phyloP scores from a whole-genome alignment of 2,113 vertebrate genomes.

The Microtus pennsylvanicus region DNA sequence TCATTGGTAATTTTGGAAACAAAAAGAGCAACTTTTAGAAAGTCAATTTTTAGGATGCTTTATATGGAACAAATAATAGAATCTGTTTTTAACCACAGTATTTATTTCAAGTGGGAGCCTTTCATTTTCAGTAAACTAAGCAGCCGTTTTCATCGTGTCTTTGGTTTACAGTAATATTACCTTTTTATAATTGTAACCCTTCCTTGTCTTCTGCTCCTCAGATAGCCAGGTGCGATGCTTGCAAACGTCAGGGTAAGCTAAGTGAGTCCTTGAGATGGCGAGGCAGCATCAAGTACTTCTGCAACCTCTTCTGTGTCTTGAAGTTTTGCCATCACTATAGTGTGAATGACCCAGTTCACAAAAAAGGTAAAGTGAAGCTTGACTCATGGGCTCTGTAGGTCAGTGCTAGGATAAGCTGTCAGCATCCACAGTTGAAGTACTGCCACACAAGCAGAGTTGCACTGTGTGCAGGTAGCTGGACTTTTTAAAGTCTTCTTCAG shows the following conservation, averaged over 20 bases:
- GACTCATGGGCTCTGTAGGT: slow-evolving; percentile 24
- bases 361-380: slow-evolving; percentile 82
- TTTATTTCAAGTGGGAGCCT: slow-evolving; percentile 57
- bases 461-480: slow-evolving; percentile 7
- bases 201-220: slow-evolving; percentile 77
- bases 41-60: background rate
- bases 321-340: slow-evolving; percentile 93
- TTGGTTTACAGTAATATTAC: slow-evolving; percentile 28
- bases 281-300: slow-evolving; percentile 96
- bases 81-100: background rate
- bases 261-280: slow-evolving; percentile 93
- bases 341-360: slow-evolving; percentile 81
- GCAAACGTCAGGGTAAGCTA: slow-evolving; percentile 94
- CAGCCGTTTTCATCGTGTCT: slow-evolving; percentile 36
- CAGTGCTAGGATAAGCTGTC: background rate
- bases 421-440: slow-evolving; percentile 18
- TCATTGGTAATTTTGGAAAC: slow-evolving; percentile 64
- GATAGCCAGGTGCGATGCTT: slow-evolving; percentile 95
- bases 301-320: slow-evolving; percentile 93
- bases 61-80: slow-evolving; percentile 29
- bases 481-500: slow-evolving; percentile 53
- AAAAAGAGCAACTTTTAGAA: slow-evolving; percentile 34
- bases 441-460: slow-evolving; percentile 49
- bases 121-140: slow-evolving; percentile 45
- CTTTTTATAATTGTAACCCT: slow-evolving; percentile 50